Evolutionary conservation across 2,888 invertebrate genomes (phyloP).

Genomic region (Conomelus anceps): DNA sequence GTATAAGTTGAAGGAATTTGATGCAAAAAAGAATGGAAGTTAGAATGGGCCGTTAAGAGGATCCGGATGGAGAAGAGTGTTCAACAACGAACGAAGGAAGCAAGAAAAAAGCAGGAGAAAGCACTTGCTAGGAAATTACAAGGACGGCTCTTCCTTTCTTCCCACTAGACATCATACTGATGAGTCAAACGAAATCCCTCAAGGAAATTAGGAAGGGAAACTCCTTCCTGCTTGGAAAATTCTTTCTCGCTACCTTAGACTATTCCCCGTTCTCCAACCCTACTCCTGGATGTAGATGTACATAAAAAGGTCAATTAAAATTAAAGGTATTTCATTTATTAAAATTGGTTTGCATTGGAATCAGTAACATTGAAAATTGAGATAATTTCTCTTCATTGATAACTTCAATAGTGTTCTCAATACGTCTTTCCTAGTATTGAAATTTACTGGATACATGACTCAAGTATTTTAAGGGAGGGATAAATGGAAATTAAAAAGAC

Average conservation of each 20-base stretch:
- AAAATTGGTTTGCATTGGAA: too few species aligned
- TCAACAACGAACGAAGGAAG: neutral
- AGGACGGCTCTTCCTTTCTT: neutral
- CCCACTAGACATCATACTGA: neutral
- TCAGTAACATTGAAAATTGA: too few species aligned
- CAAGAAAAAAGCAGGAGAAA: neutral
- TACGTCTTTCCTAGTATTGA: too few species aligned
- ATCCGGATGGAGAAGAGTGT: neutral
- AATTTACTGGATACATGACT: too few species aligned
- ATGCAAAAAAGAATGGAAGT: neutral
- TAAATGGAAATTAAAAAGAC: too few species aligned
- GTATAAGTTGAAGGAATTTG: neutral
- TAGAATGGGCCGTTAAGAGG: neutral
- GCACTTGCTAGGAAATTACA: neutral
- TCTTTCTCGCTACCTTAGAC: neutral
- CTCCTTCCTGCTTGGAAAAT: neutral
- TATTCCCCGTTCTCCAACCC: neutral
- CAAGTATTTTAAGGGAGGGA: too few species aligned
- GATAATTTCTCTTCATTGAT: too few species aligned
- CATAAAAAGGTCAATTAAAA: too few species aligned
- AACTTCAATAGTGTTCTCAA: too few species aligned
- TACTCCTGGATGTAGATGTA: too few species aligned
- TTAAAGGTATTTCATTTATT: too few species aligned
- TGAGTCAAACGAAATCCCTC: neutral
- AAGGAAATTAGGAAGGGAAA: neutral